phyloP scores from a whole-genome alignment of 2,797 vertebrate genomes.

The Tiaroga cobitis region DNA sequence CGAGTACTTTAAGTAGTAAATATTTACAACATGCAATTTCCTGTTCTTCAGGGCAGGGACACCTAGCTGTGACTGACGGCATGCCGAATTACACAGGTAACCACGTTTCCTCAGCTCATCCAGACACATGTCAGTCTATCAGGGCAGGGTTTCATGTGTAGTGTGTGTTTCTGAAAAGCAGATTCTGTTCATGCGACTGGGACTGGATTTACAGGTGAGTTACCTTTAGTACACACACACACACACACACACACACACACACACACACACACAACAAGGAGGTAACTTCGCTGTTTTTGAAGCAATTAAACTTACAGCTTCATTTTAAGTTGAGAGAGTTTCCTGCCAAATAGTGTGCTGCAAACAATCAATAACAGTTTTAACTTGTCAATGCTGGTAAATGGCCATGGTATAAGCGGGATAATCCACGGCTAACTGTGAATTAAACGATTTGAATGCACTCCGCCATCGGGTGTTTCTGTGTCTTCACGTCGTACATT shows the following conservation, averaged over 20 bases:
- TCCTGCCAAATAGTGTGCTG: not conserved
- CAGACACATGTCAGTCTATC: not conserved
- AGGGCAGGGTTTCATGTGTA: conserved; percentile 40
- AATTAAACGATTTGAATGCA: not conserved
- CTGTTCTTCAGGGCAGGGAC: conserved; percentile 52
- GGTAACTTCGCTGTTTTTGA: not conserved
- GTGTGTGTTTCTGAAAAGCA: conserved; percentile 59
- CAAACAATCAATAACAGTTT: not conserved
- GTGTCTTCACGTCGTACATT: not conserved
- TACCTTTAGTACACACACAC: not conserved
- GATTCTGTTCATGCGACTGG: conserved; percentile 59
- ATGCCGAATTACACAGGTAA: conserved; percentile 62
- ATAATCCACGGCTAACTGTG: not conserved
- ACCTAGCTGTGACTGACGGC: conserved; percentile 54
- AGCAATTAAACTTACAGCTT: not conserved
- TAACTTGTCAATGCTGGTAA: not conserved
- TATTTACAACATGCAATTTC: not conserved
- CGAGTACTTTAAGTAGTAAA: not conserved
- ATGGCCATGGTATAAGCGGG: not conserved
- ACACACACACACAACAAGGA: not conserved
- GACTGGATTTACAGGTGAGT: conserved; percentile 69
- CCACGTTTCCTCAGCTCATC: not conserved
- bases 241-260: not conserved
- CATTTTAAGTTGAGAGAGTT: not conserved
- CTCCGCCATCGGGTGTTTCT: not conserved